A percentile compares a stretch with the other conserved stretches of the same genome.
Evolutionary conservation across 2,797 vertebrate genomes (phyloP).

Genomic region (Enteromius mattozi): DNA sequence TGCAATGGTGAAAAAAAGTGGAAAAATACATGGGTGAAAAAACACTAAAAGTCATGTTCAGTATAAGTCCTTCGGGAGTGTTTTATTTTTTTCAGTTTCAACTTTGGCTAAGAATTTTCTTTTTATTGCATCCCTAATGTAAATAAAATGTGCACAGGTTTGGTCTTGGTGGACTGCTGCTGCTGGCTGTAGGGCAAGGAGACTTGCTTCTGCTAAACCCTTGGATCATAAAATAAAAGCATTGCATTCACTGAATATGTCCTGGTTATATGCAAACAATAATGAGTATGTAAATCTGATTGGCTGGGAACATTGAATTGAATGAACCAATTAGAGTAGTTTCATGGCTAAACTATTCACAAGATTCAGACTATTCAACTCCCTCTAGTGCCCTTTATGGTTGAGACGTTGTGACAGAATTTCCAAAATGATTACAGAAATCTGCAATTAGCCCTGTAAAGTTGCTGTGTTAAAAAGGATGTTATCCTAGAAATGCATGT

Average conservation of each 20-base stretch:
- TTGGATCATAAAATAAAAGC: neutral
- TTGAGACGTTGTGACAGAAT: neutral
- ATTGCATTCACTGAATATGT: neutral
- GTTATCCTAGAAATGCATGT: neutral
- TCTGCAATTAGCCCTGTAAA: neutral
- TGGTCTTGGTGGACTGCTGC: no score
- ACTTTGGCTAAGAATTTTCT: neutral
- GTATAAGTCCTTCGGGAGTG: neutral
- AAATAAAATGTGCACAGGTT: no score
- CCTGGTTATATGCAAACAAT: neutral
- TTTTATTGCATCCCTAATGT: neutral
- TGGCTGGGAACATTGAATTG: neutral
- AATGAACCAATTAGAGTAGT: neutral
- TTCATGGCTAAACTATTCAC: neutral
- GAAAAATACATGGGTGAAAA: neutral
- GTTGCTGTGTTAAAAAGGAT: neutral
- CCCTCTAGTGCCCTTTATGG: neutral
- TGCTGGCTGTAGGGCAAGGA: no score
- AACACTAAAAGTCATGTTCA: neutral
- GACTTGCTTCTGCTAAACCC: neutral
- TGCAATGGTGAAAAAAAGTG: neutral
- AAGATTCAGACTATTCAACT: neutral
- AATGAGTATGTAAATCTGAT: neutral
- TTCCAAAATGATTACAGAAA: neutral
- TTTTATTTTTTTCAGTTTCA: neutral